Evolutionary conservation across 2,797 vertebrate species (phyloP).

Genomic region (Tangara arthus): DNA sequence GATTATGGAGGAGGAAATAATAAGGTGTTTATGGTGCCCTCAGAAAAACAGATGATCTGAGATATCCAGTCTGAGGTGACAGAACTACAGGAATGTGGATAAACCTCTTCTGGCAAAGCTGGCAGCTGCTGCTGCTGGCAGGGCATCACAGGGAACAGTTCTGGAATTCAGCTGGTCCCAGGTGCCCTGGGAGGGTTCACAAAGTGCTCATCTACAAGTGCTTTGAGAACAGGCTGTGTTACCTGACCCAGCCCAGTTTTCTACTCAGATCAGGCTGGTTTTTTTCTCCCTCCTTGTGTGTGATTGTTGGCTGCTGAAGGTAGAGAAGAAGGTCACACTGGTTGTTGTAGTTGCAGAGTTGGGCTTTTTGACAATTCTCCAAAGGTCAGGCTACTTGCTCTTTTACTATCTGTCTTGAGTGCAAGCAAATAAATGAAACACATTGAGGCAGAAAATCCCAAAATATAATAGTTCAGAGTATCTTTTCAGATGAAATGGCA

Average conservation of each 20-base stretch:
- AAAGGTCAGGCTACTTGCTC: slow-evolving; percentile 31
- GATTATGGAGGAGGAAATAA: background rate
- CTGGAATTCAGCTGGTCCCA: background rate
- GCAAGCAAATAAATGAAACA: slow-evolving; percentile 36
- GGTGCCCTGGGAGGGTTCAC: background rate
- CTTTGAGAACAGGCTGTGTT: background rate
- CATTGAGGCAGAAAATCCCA: background rate
- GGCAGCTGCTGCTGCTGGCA: background rate
- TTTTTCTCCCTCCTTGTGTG: background rate
- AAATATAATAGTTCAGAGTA: background rate
- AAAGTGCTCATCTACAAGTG: background rate
- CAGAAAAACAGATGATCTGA: background rate
- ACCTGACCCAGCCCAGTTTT: background rate
- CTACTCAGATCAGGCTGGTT: background rate
- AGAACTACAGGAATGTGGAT: background rate
- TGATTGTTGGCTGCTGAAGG: background rate
- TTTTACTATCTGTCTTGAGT: background rate
- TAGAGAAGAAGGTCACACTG: background rate
- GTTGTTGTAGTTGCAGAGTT: background rate
- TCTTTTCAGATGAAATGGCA: slow-evolving; percentile 5
- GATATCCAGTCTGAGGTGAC: background rate
- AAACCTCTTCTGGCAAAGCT: background rate
- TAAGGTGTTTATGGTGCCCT: background rate
- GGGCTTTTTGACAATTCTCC: background rate
- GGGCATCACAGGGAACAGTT: background rate